Evolutionary conservation across 2,888 invertebrate species (phyloP), one percentile per base, ranked within the genome.

Genomic region (Morpho deidamia): DNA sequence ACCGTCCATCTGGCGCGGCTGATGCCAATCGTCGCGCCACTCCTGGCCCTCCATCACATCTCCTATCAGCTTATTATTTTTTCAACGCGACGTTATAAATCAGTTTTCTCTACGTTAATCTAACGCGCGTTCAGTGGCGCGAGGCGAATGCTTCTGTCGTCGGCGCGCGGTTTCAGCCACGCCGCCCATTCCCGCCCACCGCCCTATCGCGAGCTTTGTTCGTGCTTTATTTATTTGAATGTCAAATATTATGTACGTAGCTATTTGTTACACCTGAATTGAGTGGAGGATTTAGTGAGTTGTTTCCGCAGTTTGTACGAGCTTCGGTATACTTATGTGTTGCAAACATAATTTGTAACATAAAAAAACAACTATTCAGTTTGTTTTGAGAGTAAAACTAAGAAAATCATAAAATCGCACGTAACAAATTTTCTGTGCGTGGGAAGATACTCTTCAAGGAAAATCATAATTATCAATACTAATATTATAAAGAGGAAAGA

Each of bases 141-240:
- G 85, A 89, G 82, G 68, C 67, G 81, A 88, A 66, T 83, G 94
- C 95, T 61, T 94, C 94, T 62, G 96, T 96, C 69, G 96, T 96
- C 62, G 94, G 95, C 66, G 95, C 94, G 87, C 94, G 63, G 62
- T 56, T 83, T 94, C 53, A 51, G 93, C 66, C 91, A 50, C 73
- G 71, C 62, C 69, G 76, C 74, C 74, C 56, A 44, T 35, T 23
- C 53, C 60, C 60, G 57, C 63, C 65, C 78, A 73, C 76, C 83
- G 79, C 83, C 81, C 81, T 77, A 73, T 72, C 62, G 66, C 64
- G 60, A 42, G 51, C 45, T 53, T 60, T 56, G 58, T 63, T 56
- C 62, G 61, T 66, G 62, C 64, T 65, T 71, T 77, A 78, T 81
- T 82, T 79, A 77, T 78, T 74, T 72, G 72, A 70, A 69, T 68